Evolutionary conservation across 30 jellyfish, hydroid and myxozoan genomes (phyloP).

Genomic region (Aurelia aurita): DNA sequence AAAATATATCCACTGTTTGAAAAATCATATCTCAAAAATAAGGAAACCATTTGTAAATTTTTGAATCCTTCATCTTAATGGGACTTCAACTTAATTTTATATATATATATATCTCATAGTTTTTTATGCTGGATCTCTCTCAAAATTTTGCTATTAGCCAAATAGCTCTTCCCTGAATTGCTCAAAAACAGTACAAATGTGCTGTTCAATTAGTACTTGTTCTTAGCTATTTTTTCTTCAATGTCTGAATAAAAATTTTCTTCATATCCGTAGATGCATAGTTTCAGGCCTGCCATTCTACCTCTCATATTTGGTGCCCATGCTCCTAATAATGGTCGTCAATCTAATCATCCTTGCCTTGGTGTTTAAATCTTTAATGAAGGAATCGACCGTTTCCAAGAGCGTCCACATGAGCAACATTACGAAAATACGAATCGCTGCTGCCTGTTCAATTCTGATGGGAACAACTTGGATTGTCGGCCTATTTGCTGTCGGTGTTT

Average conservation of each 20-base stretch:
- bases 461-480: constrained; percentile 61
- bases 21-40: no score
- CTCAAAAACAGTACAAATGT: not conserved
- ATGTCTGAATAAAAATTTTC: not conserved
- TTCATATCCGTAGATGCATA: constrained; percentile 24
- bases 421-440: constrained; percentile 51
- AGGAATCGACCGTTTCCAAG: constrained; percentile 7
- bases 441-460: constrained; percentile 31
- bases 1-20: no score
- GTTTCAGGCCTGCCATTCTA: constrained; percentile 31
- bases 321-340: not conserved
- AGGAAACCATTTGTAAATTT: no score
- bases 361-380: not conserved
- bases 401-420: not conserved
- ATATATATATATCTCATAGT: no score
- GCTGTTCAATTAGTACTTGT: not conserved
- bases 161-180: not conserved
- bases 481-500: constrained; percentile 29
- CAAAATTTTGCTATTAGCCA: no score
- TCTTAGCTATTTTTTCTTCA: not conserved
- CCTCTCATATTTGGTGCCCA: constrained; percentile 32
- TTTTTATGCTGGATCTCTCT: no score
- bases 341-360: constrained; percentile 26
- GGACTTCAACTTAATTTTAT: no score
- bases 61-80: no score